A percentile compares a stretch with the other conserved stretches of the same genome.
These are phyloP conservation scores for Microcebus murinus DNA, from an alignment of 2,113 vertebrate genomes.

Conservation along the genomic window DNA sequence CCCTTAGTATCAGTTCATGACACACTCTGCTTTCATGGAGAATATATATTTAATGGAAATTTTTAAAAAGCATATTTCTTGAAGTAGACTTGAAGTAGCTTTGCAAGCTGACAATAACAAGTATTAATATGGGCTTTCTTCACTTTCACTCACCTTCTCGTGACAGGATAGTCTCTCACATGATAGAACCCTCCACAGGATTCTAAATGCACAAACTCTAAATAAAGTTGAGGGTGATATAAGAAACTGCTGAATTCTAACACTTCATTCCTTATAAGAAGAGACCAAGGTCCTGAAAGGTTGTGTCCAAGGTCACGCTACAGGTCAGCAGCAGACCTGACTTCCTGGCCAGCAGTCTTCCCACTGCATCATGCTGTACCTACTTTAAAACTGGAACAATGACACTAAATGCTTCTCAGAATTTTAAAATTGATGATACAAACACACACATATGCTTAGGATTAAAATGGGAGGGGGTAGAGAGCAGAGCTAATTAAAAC, in stretches of 20 bases:
- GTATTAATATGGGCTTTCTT: background rate
- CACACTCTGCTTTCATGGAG: background rate
- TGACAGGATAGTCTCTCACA: background rate
- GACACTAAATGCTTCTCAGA: background rate
- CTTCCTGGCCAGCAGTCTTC: background rate
- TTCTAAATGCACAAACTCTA: background rate
- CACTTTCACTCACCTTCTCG: background rate
- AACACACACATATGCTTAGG: constrained; percentile 34
- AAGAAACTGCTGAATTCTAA: background rate
- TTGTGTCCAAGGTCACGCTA: background rate
- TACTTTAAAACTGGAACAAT: constrained; percentile 1
- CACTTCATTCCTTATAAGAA: background rate
- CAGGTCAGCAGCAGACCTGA: background rate
- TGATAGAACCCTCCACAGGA: background rate
- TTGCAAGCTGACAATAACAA: background rate
- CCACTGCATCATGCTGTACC: background rate
- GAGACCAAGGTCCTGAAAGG: background rate
- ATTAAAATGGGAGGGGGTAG: constrained; percentile 52
- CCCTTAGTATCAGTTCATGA: background rate
- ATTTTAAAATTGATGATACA: constrained; percentile 40
- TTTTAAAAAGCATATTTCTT: background rate
- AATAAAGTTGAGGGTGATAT: background rate
- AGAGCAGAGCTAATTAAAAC: constrained; percentile 50
- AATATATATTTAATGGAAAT: background rate
- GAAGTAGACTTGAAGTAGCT: background rate